Conservation (phyloP, 2,797 vertebrate species). For the Yasuhikotakia modesta region DNA sequence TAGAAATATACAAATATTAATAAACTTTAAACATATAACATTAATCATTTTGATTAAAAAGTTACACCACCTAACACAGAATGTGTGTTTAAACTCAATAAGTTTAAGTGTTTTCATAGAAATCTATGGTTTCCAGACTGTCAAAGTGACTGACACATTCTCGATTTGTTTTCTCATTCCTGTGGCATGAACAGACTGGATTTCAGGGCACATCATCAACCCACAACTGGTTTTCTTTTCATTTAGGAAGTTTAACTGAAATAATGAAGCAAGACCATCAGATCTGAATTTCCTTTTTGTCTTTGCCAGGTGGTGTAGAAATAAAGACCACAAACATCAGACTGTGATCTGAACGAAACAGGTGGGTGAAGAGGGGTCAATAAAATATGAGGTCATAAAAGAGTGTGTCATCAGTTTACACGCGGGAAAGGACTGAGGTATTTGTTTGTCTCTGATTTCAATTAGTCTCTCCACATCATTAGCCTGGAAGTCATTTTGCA, state of each 20-base stretch:
- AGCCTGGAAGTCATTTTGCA: constrained; percentile 49
- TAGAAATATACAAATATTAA: background rate
- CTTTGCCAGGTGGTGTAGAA: constrained; percentile 47
- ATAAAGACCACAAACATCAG: constrained; percentile 47
- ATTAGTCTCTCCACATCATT: constrained; percentile 45
- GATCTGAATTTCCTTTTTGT: constrained; percentile 46
- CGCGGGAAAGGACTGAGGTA: constrained; percentile 20
- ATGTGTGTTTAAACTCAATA: background rate
- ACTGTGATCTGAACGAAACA: constrained; percentile 42
- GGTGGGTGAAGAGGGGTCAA: constrained; percentile 50
- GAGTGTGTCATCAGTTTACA: constrained; percentile 41
- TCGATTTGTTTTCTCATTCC: constrained; percentile 45
- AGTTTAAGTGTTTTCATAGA: constrained; percentile 19
- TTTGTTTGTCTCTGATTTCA: constrained; percentile 43
- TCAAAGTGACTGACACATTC: constrained; percentile 31
- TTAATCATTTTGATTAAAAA: background rate
- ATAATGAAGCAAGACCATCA: constrained; percentile 44
- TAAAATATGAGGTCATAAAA: constrained; percentile 52
- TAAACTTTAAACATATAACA: background rate
- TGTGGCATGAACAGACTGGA: constrained; percentile 46
- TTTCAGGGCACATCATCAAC: constrained; percentile 54
- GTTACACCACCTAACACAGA: background rate
- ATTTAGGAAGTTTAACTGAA: constrained; percentile 50
- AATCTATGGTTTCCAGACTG: constrained; percentile 3
- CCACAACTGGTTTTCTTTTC: constrained; percentile 38